Conservation (phyloP, 1,140 invertebrate genomes). For the Brachionus calyciflorus region DNA sequence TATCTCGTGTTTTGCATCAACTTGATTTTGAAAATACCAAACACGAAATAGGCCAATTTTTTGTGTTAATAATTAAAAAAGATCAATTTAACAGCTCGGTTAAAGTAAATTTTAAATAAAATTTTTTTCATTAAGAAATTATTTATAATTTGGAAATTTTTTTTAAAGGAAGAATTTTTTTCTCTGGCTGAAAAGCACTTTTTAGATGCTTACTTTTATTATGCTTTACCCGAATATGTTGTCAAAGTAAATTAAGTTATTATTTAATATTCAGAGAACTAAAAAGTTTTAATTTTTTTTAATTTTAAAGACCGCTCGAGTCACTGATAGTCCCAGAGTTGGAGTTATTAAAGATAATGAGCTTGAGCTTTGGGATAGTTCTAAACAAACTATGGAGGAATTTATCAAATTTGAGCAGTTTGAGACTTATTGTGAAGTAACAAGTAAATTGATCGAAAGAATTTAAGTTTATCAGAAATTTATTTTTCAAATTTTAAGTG, state of each 20-base stretch:
- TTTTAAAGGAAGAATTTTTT: slow-evolving; percentile 23
- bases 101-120: background rate
- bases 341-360: slow-evolving; percentile 43
- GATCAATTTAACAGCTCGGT: slow-evolving; percentile 4
- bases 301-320: slow-evolving; percentile 2
- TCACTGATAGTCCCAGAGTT: slow-evolving; percentile 8
- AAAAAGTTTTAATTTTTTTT: background rate
- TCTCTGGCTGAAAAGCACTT: slow-evolving; percentile 39
- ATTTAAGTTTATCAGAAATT: background rate
- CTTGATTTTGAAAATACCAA: slow-evolving; percentile 46
- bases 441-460: background rate
- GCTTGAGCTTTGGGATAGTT: background rate
- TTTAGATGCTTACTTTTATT: slow-evolving; percentile 46
- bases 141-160: no score
- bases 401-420: slow-evolving; percentile 39
- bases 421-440: slow-evolving; percentile 22
- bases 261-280: background rate
- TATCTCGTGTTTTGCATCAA: background rate
- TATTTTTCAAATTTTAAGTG: background rate
- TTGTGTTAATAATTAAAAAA: slow-evolving; percentile 25
- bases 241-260: background rate
- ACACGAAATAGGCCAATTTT: slow-evolving; percentile 17
- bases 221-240: slow-evolving; percentile 13
- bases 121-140: background rate
- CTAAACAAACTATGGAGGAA: slow-evolving; percentile 23